phyloP scores from a whole-genome alignment of 2,797 vertebrate species.

The Paratrypauchen microcephalus region DNA sequence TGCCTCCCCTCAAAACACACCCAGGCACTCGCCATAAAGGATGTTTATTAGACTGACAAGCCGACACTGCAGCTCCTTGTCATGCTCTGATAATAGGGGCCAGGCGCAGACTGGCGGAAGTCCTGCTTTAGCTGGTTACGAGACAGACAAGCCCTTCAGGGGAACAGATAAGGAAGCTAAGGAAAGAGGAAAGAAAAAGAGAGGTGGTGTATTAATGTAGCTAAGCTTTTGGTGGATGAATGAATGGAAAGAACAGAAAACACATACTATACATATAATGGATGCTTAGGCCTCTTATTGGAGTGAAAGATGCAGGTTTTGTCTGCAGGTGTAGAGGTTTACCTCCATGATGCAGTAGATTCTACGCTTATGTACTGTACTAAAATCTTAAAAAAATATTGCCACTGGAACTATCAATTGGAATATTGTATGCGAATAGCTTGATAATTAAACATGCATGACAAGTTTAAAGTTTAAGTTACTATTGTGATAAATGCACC shows the following conservation, averaged over 20 bases:
- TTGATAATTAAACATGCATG: not conserved
- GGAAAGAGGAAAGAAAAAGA: constrained; percentile 30
- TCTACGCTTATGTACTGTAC: too few relatives aligned
- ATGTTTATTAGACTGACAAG: constrained; percentile 75
- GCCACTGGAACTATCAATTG: too few relatives aligned
- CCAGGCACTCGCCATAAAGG: constrained; percentile 67
- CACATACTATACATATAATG: not conserved
- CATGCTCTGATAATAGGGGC: constrained; percentile 72
- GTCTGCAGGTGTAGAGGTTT: not conserved
- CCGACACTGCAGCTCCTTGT: constrained; percentile 72
- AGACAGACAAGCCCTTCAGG: constrained; percentile 65
- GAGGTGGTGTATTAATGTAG: constrained; percentile 26
- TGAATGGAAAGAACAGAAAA: constrained; percentile 7
- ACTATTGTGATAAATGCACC: not conserved
- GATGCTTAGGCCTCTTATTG: constrained; percentile 1
- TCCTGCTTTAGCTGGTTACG: constrained; percentile 59
- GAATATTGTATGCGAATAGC: too few relatives aligned
- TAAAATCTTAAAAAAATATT: too few relatives aligned
- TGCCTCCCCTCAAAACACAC: constrained; percentile 58
- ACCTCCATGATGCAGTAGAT: too few relatives aligned
- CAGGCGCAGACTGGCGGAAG: constrained; percentile 49
- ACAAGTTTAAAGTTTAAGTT: not conserved
- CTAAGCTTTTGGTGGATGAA: constrained; percentile 19
- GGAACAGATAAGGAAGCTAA: constrained; percentile 48
- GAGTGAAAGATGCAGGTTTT: not conserved